Conservation (phyloP, 2,113 vertebrate species). For the Oostethus manadensis region DNA sequence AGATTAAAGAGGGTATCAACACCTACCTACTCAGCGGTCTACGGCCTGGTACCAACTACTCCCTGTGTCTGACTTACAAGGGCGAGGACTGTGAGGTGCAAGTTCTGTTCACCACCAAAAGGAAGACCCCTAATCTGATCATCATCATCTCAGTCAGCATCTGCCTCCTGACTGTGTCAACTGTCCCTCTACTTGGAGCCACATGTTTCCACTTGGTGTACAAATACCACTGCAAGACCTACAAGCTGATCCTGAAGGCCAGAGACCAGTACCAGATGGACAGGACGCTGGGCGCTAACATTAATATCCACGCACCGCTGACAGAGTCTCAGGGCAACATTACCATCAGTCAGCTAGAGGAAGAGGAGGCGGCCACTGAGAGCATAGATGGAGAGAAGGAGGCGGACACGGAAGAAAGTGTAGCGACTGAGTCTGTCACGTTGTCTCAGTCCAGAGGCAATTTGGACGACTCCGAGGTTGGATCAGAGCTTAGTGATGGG, state of each 20-base stretch:
- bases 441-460: conserved; percentile 80
- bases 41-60: conserved; percentile 88
- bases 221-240: conserved; percentile 91
- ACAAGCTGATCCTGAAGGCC: conserved; percentile 87
- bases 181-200: conserved; percentile 88
- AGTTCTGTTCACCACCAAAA: conserved; percentile 89
- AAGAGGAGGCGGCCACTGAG: conserved; percentile 59
- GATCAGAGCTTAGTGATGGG: conserved; percentile 89
- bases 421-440: conserved; percentile 75
- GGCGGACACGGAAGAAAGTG: conserved; percentile 73
- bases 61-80: conserved; percentile 83
- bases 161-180: conserved; percentile 89
- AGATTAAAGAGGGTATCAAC: conserved; percentile 83
- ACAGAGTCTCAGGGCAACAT: conserved; percentile 84
- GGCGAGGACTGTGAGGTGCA: conserved; percentile 88
- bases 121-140: conserved; percentile 83
- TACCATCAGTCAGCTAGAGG: conserved; percentile 65
- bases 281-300: conserved; percentile 79
- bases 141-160: conserved; percentile 92
- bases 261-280: conserved; percentile 85
- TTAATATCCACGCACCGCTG: conserved; percentile 78
- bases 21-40: conserved; percentile 85
- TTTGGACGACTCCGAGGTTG: conserved; percentile 83
- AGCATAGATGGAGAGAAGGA: conserved; percentile 59
- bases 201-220: conserved; percentile 92